phyloP scores from a whole-genome alignment of 2,888 invertebrate genomes.

The Drosophila colorata region DNA sequence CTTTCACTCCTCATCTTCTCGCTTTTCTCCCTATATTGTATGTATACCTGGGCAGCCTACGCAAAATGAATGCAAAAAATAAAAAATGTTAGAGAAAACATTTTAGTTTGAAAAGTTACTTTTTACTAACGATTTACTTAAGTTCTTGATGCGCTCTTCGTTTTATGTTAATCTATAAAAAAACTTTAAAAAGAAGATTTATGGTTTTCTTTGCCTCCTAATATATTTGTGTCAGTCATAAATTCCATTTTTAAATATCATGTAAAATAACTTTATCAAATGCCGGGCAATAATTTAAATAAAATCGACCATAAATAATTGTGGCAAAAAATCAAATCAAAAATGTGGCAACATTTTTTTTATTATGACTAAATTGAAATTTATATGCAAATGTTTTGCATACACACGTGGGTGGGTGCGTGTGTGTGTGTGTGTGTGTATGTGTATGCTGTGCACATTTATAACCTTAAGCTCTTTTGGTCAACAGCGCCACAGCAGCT shows the following conservation, averaged over 20 bases:
- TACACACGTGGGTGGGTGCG: not conserved
- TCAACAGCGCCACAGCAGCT: constrained; percentile 50
- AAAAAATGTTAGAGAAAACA: constrained; percentile 10
- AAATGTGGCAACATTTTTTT: constrained; percentile 7
- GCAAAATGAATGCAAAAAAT: not conserved
- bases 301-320: constrained; percentile 46
- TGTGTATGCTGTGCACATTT: constrained; percentile 37
- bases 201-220: constrained; percentile 29
- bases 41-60: too few species aligned
- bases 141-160: not conserved
- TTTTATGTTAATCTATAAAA: constrained; percentile 3
- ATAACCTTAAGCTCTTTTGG: constrained; percentile 57
- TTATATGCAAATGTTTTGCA: constrained; percentile 37
- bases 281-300: constrained; percentile 22
- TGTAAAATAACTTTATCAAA: constrained; percentile 27
- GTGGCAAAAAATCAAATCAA: constrained; percentile 3
- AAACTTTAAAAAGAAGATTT: constrained; percentile 23
- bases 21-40: not conserved
- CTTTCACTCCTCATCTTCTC: too few species aligned
- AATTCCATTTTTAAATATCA: constrained; percentile 23
- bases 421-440: not conserved
- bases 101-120: constrained; percentile 1
- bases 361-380: constrained; percentile 22
- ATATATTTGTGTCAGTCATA: constrained; percentile 6
- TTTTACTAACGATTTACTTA: not conserved